Base-by-base conservation (phyloP, 2,113 vertebrate genomes). In the Hassar affinis region DNA sequence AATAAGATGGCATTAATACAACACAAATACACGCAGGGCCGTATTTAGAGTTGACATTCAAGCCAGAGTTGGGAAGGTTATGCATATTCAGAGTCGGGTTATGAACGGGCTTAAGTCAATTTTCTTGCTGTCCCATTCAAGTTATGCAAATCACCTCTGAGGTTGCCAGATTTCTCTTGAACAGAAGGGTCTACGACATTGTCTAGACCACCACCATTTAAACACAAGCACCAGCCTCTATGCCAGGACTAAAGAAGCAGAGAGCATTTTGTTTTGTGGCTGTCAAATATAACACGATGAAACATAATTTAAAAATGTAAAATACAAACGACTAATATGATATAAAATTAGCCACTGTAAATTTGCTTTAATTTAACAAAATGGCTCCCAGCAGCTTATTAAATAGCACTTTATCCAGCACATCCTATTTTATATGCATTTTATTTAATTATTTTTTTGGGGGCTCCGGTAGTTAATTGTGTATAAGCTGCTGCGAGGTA, bases 1-100 rank as follows among this genome's bases (percentile, higher is more conserved):
- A 56, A 83, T 80, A 42, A 61, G 38, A 6, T 62, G 45, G 51
- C 18, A 33, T 47, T 78, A 27, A 82, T 33, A 82, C 30, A 64
- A 38, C 27, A 33, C 57, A 51, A 76, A 22, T 54, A 59, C 72
- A 66, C 47, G 10, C n/a, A 57, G 54, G 51, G 33, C 35, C 2
- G 18, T 49, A 71, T 75, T 52, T 8, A 52, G 30, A 76, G 49
- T 76, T 4, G 3, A 0, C 1, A 6, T 0, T 27, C 12, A n/a
- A 25, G 22, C 47, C 68, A 4, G n/a, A n/a, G 42, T 45, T 0
- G 4, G 64, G 10, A n/a, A 71, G 25, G 20, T 71, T 42, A 45
- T 1, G 10, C 35, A 12, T 71, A 42, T 68, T 68, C 8, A 68
- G 18, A 45, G 35, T 69, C 3, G 1, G n/a, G 17, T 75, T 30